Evolutionary conservation across 1,140 invertebrate species (phyloP), one percentile per base, ranked within the genome.

Genomic region (Himalopsyche phryganea): DNA sequence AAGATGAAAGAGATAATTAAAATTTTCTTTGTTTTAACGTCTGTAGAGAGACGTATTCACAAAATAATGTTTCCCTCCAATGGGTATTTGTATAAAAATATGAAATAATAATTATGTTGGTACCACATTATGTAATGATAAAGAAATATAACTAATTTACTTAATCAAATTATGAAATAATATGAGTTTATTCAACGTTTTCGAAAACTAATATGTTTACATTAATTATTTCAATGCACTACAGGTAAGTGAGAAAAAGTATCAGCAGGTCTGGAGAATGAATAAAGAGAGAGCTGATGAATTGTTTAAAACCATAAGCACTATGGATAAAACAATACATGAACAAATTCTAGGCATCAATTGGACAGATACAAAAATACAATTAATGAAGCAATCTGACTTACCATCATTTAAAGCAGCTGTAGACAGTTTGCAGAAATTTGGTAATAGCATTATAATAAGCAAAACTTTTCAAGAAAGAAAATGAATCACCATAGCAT

Each of bases 311-410:
- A 78, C 82, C 68, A 82, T 87, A 63, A 69, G 85, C 18, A 71
- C 77, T 6, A 82, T 81, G 1, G 87, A 91, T 71, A 76, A 76
- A 69, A 75, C 85, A 44, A 76, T 91, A 32, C 76, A 85, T 63
- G 85, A 89, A 65, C 81, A 89, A 64, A 82, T 86, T 65, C 73
- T 91, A 42, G 84, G 84, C 1, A 60, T 88, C 10, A 66, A 78
- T 3, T 90, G 85, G 83, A 57, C 69, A 13, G 51, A 63, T 17
- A 80, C 83, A 0, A 69, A 80, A 20, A 66, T 69, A 0, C 14
- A 56, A 28, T 11, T 65, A 6, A 35, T 52, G 15, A 59, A 52
- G 42, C 52, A 57, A 36, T 42, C 48, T 1, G 57, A 63, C 49
- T 44, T 63, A n/a, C 42, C 55, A 35, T 60, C 57, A 6, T 52